phyloP scores from a whole-genome alignment of 2,113 vertebrate genomes.

The Candoia aspera region DNA sequence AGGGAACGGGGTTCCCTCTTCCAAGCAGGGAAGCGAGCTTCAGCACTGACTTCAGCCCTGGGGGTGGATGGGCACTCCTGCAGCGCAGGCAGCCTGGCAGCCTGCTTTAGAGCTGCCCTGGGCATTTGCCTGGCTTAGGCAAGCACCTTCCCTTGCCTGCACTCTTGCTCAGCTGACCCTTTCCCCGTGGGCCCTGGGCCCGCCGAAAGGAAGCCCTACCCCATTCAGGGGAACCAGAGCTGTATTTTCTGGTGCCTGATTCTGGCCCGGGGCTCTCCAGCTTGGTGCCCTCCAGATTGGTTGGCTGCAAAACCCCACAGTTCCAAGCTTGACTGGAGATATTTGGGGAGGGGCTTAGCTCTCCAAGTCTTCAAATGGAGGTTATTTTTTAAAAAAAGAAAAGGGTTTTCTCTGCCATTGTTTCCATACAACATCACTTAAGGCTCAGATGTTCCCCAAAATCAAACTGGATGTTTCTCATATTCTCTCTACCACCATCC shows the following conservation, averaged over 20 bases:
- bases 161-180: background rate
- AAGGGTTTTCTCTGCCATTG: background rate
- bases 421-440: background rate
- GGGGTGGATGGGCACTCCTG: background rate
- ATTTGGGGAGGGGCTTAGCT: background rate
- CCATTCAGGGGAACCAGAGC: background rate
- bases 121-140: background rate
- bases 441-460: background rate
- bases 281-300: background rate
- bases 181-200: too few species aligned
- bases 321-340: background rate
- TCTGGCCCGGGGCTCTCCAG: background rate
- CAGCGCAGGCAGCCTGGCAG: background rate
- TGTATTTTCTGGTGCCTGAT: background rate
- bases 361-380: background rate
- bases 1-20: background rate
- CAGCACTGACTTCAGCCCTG: background rate
- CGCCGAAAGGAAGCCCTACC: background rate
- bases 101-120: background rate
- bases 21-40: background rate
- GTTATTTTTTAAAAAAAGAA: background rate
- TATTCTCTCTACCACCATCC: background rate
- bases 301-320: background rate
- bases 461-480: background rate
- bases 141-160: background rate